These are phyloP conservation scores for Hipposideros larvatus DNA, from an alignment of 2,797 vertebrate species.

Conservation along the genomic window DNA sequence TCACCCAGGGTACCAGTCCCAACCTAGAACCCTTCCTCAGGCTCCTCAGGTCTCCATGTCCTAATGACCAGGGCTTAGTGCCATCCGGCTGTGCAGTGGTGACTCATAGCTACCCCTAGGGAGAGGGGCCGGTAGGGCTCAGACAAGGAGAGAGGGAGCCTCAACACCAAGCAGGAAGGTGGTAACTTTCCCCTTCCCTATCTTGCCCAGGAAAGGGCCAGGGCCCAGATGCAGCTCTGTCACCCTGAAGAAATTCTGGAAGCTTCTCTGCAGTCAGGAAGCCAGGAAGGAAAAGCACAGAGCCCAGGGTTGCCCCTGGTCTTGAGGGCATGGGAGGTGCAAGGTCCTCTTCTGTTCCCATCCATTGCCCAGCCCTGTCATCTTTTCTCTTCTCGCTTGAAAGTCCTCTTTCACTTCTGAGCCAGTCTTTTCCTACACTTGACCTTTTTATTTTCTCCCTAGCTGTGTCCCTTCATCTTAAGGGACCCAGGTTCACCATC, in stretches of 20 bases:
- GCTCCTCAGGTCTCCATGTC: not conserved
- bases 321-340: not conserved
- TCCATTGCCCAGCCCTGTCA: not conserved
- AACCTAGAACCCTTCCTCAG: not conserved
- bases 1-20: not conserved
- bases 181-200: not conserved
- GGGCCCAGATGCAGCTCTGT: not conserved
- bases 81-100: not conserved
- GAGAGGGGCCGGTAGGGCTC: not conserved
- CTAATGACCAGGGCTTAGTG: not conserved
- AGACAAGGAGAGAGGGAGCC: not conserved
- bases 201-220: not conserved
- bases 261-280: constrained; percentile 49
- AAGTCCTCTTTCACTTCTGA: not conserved
- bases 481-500: not conserved
- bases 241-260: constrained; percentile 53
- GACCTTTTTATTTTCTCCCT: constrained; percentile 50
- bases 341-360: not conserved
- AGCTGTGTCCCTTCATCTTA: not conserved
- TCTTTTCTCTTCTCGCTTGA: not conserved
- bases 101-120: not conserved
- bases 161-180: not conserved
- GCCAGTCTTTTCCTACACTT: not conserved
- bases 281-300: constrained; percentile 14
- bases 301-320: not conserved